Evolutionary conservation across 2,888 invertebrate species (phyloP).

Genomic region (Cheilosia vernalis): DNA sequence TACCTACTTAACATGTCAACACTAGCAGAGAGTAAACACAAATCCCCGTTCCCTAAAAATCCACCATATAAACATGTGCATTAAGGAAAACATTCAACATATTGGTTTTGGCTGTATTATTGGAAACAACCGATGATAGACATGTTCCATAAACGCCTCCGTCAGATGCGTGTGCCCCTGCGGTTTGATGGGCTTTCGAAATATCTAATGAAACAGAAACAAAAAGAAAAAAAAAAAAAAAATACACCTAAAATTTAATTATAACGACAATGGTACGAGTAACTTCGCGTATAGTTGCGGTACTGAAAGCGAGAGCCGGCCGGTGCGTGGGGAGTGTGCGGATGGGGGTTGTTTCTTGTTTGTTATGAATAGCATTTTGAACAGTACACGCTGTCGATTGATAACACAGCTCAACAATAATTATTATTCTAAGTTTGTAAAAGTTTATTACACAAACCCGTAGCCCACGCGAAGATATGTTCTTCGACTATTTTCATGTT

Average conservation of each 20-base stretch:
- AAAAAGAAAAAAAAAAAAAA: not conserved
- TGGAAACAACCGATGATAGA: conserved; percentile 55
- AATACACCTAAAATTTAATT: conserved; percentile 1
- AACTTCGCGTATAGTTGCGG: not conserved
- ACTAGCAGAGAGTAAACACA: conserved; percentile 27
- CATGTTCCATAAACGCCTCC: conserved; percentile 30
- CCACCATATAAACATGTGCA: conserved; percentile 20
- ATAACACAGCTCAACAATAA: conserved; percentile 1
- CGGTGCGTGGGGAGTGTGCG: not conserved
- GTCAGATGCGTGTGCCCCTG: not conserved
- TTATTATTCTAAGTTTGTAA: conserved; percentile 25
- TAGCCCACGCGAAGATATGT: not conserved
- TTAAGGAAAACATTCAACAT: conserved; percentile 26
- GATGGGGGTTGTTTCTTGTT: not conserved
- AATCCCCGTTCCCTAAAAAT: not conserved
- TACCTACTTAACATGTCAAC: conserved; percentile 41
- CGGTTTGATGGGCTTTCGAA: not conserved
- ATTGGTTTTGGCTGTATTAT: conserved; percentile 37
- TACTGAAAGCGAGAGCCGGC: not conserved
- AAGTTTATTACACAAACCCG: conserved; percentile 6
- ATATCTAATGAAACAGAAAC: not conserved
- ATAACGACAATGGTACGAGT: not conserved
- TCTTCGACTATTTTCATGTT: not conserved
- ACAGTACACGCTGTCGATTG: not conserved
- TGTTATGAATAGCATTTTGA: too few relatives aligned